Percentiles rank a stretch among this genome's conserved stretches.
These are phyloP conservation scores for Amphipyra tragopoginis DNA, from an alignment of 2,888 invertebrate species.

Conservation along the genomic window DNA sequence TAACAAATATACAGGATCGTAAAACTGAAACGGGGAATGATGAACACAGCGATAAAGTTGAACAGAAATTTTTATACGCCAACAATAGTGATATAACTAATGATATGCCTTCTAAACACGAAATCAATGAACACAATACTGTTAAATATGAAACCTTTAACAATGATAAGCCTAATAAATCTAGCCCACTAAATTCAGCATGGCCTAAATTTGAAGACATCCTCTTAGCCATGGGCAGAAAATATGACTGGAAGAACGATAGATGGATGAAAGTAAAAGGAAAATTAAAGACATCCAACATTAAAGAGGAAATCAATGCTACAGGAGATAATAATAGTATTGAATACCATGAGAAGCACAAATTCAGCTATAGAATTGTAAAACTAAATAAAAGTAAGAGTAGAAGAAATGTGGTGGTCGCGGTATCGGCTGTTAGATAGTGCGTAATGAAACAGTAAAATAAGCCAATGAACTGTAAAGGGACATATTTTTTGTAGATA, in stretches of 20 bases:
- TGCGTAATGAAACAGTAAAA: slow-evolving; percentile 42
- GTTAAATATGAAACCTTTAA: slow-evolving; percentile 35
- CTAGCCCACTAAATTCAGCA: slow-evolving; percentile 34
- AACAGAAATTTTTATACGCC: slow-evolving; percentile 49
- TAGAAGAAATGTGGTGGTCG: slow-evolving; percentile 84
- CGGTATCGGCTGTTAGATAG: slow-evolving; percentile 87
- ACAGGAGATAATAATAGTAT: slow-evolving; percentile 62
- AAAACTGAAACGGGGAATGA: slow-evolving; percentile 58
- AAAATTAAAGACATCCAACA: slow-evolving; percentile 65
- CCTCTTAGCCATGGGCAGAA: slow-evolving; percentile 78
- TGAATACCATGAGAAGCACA: slow-evolving; percentile 78
- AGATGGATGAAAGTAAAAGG: slow-evolving; percentile 85
- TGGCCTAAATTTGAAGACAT: slow-evolving; percentile 87
- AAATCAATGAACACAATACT: slow-evolving; percentile 20
- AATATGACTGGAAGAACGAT: slow-evolving; percentile 87
- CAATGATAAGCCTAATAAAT: slow-evolving; percentile 35
- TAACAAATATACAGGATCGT: slow-evolving; percentile 62
- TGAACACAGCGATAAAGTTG: slow-evolving; percentile 53
- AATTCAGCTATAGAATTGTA: slow-evolving; percentile 83
- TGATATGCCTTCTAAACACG: slow-evolving; percentile 25
- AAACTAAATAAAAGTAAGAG: slow-evolving; percentile 83
- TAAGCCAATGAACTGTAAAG: slow-evolving; percentile 50
- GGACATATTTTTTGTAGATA: slow-evolving; percentile 73
- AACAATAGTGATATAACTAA: slow-evolving; percentile 44
- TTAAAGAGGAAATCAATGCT: slow-evolving; percentile 39